phyloP scores from a whole-genome alignment of 2,797 vertebrate species.

The Decapterus maruadsi region DNA sequence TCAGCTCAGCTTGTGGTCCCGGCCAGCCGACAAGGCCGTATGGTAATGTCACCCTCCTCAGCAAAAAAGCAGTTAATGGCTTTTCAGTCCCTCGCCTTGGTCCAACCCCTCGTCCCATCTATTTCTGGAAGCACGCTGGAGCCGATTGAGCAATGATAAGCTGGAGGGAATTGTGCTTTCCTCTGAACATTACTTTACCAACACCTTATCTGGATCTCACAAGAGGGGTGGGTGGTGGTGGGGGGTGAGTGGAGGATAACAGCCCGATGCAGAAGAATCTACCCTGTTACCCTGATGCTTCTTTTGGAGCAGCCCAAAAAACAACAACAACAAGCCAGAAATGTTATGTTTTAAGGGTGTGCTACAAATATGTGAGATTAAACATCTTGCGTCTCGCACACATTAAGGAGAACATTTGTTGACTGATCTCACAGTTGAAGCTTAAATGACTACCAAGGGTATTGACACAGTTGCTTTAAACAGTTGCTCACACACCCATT shows the following conservation, averaged over 20 bases:
- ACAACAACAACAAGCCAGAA: background rate
- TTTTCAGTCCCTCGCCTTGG: conserved; percentile 62
- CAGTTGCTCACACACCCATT: conserved; percentile 64
- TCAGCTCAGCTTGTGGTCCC: conserved; percentile 61
- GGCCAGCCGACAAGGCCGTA: conserved; percentile 60
- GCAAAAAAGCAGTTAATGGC: conserved; percentile 65
- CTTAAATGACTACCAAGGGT: conserved; percentile 24
- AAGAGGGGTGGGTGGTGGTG: background rate
- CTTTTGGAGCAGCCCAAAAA: background rate
- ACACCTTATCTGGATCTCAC: conserved; percentile 42
- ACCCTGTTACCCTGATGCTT: background rate
- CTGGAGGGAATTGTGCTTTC: conserved; percentile 53
- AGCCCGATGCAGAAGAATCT: background rate
- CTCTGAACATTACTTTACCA: conserved; percentile 60
- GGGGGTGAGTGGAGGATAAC: conserved; percentile 11
- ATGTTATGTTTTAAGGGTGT: background rate
- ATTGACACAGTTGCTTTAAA: conserved; percentile 63
- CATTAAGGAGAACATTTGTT: conserved; percentile 23
- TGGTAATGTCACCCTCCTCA: conserved; percentile 72
- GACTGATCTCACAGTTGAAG: conserved; percentile 29
- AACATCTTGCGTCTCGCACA: background rate
- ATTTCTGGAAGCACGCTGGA: conserved; percentile 76
- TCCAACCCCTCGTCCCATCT: conserved; percentile 62
- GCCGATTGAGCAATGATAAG: conserved; percentile 79
- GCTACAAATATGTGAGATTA: background rate